Base-by-base conservation (phyloP, 2,113 vertebrate genomes). In the Dascyllus trimaculatus region DNA sequence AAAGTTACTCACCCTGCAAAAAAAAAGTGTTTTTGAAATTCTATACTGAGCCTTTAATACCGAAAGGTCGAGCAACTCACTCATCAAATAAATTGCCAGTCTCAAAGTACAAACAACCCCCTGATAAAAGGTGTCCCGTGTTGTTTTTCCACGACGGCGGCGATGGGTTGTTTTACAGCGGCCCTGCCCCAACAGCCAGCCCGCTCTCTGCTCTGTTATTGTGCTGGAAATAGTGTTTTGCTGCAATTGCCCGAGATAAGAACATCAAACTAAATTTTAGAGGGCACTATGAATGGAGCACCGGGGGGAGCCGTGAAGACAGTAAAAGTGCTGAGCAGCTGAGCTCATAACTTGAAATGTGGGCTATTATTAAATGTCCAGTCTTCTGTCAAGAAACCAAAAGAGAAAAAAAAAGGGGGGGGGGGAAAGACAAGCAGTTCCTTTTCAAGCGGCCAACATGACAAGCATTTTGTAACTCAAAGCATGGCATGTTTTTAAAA, bases 31-130 rank as follows among this genome's bases (percentile, higher is more conserved):
- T 83, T 68, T 53, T 49, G 17, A 62, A 66, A 43, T 79, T 85
- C 64, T 15, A 40, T 17, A 14, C 26, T 15, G 51, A 49, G 59
- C 11, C 62, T 70, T 77, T 78, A 65, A 80, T 60, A 78, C 69
- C 72, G 72, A 14, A 4, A 80, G 73, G 78, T 92, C 78, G 75
- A 65, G 53, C 26, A 54, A 68, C 79, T 84, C 79, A 67, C 81
- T 77, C 69, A 74, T 85, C 88, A 86, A 78, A 82, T 58, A 88
- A 88, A 82, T 75, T 83, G 70, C 71, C 29, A 58, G 58, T 59
- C 46, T 81, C 64, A 38, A n/a, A 65, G 67, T 60, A 43, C n/a
- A 71, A 82, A 88, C 77, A 71, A 65, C 35, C 43, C 8, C 53
- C 29, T 29, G 29, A 63, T 56, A 80, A 69, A 13, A 78, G 84